Percentiles rank a stretch among this genome's conserved stretches.
Conservation (phyloP, 1,140 invertebrate species). For the Agraylea sexmaculata region DNA sequence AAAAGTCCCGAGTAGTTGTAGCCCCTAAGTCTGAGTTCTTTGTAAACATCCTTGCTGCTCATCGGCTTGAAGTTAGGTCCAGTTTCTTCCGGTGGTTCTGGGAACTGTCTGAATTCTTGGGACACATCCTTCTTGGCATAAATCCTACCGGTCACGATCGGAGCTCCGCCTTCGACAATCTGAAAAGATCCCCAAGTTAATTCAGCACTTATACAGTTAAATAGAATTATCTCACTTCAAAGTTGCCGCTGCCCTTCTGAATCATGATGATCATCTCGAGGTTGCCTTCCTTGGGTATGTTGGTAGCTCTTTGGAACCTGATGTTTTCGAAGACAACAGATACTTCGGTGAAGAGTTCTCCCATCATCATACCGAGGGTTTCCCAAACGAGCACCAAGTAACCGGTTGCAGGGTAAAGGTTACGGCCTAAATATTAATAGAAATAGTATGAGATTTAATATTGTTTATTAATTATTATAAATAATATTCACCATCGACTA, state of each 20-base stretch:
- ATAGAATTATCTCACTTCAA: slow-evolving; percentile 47
- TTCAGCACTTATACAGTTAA: too few species aligned
- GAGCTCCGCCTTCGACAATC: slow-evolving; percentile 62
- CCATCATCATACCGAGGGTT: slow-evolving; percentile 66
- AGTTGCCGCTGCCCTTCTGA: slow-evolving; percentile 69
- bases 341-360: slow-evolving; percentile 56
- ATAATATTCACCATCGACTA: slow-evolving; percentile 60
- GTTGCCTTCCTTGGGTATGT: slow-evolving; percentile 55
- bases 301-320: slow-evolving; percentile 70
- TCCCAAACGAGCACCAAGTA: slow-evolving; percentile 81
- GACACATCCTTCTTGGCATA: slow-evolving; percentile 37
- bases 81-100: slow-evolving; percentile 28
- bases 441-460: too few species aligned
- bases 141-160: slow-evolving; percentile 69
- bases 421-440: too few species aligned
- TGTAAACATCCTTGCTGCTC: slow-evolving; percentile 73
- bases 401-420: slow-evolving; percentile 81
- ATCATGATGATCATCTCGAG: slow-evolving; percentile 70
- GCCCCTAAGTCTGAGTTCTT: slow-evolving; percentile 79
- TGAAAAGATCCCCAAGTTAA: slow-evolving; percentile 14
- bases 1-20: slow-evolving; percentile 84
- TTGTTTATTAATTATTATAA: too few species aligned
- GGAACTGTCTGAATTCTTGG: slow-evolving; percentile 34
- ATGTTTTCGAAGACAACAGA: slow-evolving; percentile 81
- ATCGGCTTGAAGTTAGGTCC: slow-evolving; percentile 39